Percentiles rank a stretch among this genome's conserved stretches.
Evolutionary conservation across 2,888 invertebrate genomes (phyloP).

Genomic region (Petrolisthes manimaculis): DNA sequence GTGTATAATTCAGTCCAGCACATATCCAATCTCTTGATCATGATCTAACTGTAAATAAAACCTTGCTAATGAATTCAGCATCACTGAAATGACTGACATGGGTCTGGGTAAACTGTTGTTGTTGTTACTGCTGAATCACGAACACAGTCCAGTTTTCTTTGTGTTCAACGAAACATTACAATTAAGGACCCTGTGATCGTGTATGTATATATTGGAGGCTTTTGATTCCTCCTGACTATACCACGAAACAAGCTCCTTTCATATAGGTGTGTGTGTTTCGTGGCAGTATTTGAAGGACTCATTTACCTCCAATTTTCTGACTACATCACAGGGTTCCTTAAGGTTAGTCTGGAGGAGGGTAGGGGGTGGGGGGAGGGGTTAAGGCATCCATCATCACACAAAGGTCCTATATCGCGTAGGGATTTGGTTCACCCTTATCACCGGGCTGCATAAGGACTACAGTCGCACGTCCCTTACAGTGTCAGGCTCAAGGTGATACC

Average conservation of each 20-base stretch:
- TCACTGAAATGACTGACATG: too few species aligned
- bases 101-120: not conserved
- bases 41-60: too few species aligned
- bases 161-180: slow-evolving; percentile 26
- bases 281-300: too few species aligned
- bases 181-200: slow-evolving; percentile 10
- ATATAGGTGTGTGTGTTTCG: too few species aligned
- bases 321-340: too few species aligned
- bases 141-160: slow-evolving; percentile 17
- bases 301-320: too few species aligned
- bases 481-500: slow-evolving; percentile 28
- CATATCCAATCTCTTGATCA: too few species aligned
- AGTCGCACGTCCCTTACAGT: not conserved
- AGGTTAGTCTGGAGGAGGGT: slow-evolving; percentile 6
- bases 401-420: not conserved
- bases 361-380: not conserved
- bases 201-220: too few species aligned
- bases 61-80: too few species aligned
- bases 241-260: too few species aligned
- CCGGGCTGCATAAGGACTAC: not conserved
- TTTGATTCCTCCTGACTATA: too few species aligned
- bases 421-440: not conserved
- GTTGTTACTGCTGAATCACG: slow-evolving; percentile 9
- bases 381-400: slow-evolving; percentile 28
- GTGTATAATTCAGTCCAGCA: too few species aligned